phyloP scores from a whole-genome alignment of 2,113 vertebrate genomes.

The Cygnus buccinator region DNA sequence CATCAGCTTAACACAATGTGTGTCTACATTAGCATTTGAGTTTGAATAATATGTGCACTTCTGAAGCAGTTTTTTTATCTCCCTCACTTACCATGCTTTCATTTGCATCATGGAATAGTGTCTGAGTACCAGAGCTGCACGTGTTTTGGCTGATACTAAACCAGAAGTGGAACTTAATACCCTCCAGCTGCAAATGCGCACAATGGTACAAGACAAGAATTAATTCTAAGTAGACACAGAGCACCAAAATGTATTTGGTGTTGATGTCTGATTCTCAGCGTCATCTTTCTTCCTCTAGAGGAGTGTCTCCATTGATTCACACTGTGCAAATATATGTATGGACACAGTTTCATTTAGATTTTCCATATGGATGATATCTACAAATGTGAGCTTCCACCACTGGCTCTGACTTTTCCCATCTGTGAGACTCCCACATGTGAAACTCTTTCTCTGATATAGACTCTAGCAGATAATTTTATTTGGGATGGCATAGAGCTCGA shows the following conservation, averaged over 20 bases:
- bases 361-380: neutral
- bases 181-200: neutral
- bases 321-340: neutral
- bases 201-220: neutral
- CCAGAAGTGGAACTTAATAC: neutral
- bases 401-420: neutral
- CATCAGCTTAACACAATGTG: neutral
- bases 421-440: neutral
- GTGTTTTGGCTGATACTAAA: neutral
- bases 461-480: neutral
- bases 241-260: neutral
- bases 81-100: neutral
- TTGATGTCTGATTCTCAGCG: neutral
- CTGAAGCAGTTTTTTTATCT: neutral
- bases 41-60: neutral
- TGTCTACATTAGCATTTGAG: neutral
- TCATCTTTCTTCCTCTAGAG: neutral
- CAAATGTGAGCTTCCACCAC: neutral
- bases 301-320: neutral
- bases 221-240: neutral
- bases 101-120: neutral
- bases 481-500: neutral
- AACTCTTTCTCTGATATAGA: neutral
- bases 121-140: neutral
- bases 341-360: neutral